Base-by-base conservation (phyloP, 2,797 vertebrate species). In the Tragelaphus oryx region DNA sequence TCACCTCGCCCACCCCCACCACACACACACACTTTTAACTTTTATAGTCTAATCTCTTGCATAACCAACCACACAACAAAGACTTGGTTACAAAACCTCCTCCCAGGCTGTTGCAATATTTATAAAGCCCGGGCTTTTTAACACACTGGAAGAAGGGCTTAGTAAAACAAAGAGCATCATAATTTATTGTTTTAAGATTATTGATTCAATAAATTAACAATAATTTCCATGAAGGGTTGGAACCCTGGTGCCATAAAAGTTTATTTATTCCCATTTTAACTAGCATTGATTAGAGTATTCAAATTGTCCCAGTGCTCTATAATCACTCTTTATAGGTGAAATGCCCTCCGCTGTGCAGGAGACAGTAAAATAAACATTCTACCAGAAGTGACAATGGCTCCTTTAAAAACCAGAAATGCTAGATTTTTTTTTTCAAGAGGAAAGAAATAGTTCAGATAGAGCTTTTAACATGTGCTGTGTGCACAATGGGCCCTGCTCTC, bases 151-250 rank as follows among this genome's bases (percentile, higher is more conserved):
- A 97, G 96, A 98, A 96, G 92, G 71, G 91, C 96, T 98, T 97
- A 95, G 95, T 97, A 97, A 98, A 98, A 98, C 98, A 98, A 98
- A 98, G 97, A 97, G 87, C 94, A 97, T 97, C 97, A 95, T 96
- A 97, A 98, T 98, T 98, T 98, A 98, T 98, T 98, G 97, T 98
- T 98, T 97, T 93, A 97, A 96, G 96, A 98, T 98, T 97, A 98
- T 98, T 97, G 98, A 98, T 98, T 98, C 97, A 98, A 98, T 98
- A 98, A 98, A 98, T 98, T 98, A 98, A 96, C 97, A 97, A 97
- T 98, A 96, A 97, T 98, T 99, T 98, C 98, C 87, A 46, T 59
- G 93, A 97, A 97, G 91, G 87, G 81, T 97, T 97, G 97, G 91
- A 98, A 97, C 57, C 91, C 94, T 94, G 86, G 97, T 96, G 95